These are phyloP conservation scores for Microtus montanus DNA, from an alignment of 2,113 vertebrate genomes.

Conservation along the genomic window DNA sequence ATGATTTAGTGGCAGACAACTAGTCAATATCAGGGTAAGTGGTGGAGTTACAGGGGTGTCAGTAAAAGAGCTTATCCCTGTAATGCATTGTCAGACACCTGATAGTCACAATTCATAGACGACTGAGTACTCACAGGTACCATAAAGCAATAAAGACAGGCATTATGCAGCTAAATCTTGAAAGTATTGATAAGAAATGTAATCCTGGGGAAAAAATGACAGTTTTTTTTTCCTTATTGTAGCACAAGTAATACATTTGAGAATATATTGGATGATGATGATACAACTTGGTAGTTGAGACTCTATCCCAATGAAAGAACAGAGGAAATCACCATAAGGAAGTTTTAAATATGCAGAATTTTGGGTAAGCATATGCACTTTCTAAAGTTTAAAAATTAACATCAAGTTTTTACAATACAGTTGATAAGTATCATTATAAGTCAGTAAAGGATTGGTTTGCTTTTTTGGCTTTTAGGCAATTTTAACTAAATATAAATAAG, in stretches of 20 bases:
- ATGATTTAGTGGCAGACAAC: not conserved
- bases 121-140: not conserved
- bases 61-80: not conserved
- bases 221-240: not conserved
- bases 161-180: not conserved
- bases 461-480: constrained; percentile 48
- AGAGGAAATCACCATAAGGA: not conserved
- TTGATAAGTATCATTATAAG: not conserved
- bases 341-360: not conserved
- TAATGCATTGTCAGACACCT: not conserved
- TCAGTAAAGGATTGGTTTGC: not conserved
- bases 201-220: not conserved
- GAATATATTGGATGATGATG: not conserved
- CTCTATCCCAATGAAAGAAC: not conserved
- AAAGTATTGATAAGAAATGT: not conserved
- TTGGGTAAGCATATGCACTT: not conserved
- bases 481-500: not conserved
- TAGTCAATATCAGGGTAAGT: not conserved
- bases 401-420: not conserved
- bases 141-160: not conserved
- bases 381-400: not conserved
- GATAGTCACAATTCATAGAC: not conserved
- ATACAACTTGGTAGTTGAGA: not conserved
- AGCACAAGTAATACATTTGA: not conserved
- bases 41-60: too few relatives aligned